Evolutionary conservation across 2,113 vertebrate species (phyloP).

Genomic region (Labrus mixtus): DNA sequence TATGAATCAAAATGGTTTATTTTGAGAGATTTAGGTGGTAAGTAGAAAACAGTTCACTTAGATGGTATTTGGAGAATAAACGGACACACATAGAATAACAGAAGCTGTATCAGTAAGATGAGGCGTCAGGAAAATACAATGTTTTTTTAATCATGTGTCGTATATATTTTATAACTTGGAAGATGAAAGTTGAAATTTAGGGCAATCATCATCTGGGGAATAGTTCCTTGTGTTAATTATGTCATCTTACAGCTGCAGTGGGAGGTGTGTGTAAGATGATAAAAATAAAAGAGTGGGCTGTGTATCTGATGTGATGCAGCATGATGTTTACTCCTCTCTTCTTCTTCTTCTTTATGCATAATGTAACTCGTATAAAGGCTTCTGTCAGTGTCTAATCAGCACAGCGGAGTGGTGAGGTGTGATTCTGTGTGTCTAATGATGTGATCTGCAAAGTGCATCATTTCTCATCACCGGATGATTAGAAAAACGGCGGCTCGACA

Average conservation of each 20-base stretch:
- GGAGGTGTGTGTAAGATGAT: not conserved
- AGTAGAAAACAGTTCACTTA: no score
- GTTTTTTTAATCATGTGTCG: no score
- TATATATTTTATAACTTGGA: not conserved
- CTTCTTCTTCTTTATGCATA: constrained; percentile 5
- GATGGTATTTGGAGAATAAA: no score
- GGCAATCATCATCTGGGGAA: not conserved
- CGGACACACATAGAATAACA: no score
- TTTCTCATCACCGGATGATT: constrained; percentile 3
- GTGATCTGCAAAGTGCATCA: not conserved
- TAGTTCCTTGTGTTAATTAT: constrained; percentile 33
- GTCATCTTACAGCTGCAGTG: constrained; percentile 13
- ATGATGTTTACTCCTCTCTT: constrained; percentile 19
- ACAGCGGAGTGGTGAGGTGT: not conserved
- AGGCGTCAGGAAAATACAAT: not conserved
- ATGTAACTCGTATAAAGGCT: constrained; percentile 31
- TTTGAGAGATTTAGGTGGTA: not conserved
- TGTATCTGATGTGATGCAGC: constrained; percentile 1
- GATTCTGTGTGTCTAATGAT: constrained; percentile 18
- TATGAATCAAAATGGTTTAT: not conserved
- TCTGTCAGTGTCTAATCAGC: constrained; percentile 24
- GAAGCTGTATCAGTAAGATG: no score
- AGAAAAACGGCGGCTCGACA: not conserved
- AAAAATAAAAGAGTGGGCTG: constrained; percentile 44
- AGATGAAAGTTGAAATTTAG: constrained; percentile 13